Evolutionary conservation across 2,888 invertebrate species (phyloP), one percentile per base, ranked within the genome.

Genomic region (Eudasyphora cyanicolor): DNA sequence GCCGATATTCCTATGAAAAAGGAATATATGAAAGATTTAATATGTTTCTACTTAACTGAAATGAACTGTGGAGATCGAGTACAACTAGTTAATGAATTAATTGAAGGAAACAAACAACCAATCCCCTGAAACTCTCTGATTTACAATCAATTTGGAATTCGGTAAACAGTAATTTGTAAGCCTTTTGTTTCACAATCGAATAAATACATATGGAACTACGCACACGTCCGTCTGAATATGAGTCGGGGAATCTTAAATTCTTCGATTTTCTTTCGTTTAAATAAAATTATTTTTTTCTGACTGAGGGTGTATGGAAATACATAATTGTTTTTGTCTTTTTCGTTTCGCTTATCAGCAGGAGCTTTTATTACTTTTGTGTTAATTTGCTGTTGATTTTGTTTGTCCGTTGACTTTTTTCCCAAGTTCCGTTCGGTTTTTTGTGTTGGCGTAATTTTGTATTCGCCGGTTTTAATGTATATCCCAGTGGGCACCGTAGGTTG

Each of bases 291-390:
- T 57, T 77, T 75, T 54, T 76, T 62, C 42, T 10, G 49, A 17
- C 71, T 35, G 29, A 24, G 12, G 38, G 42, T 32, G 35, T 17
- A 64, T 32, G 45, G 17, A 35, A 42, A 17, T n/a, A n/a, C n/a
- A n/a, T 29, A 69, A 35, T 62, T 79, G 17, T 49, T 71, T 54
- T 81, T 67, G 24, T 60, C 17, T 64, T 75, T 71, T 83, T 82
- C 76, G 54, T 79, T 85, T 75, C 54, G 86, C 89, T 89, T 90
- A 89, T 90, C 91, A 87, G 86, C 57, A 38, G 78, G 76, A 87
- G 87, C 87, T 89, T 89, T 90, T 89, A 89, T 89, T 89, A 87
- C 87, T 87, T 90, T 88, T 90, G 87, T 88, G 88, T 89, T 89
- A 88, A 90, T 89, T 88, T 82, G 49, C 85, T 85, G 80, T 85